These are phyloP conservation scores for Heliothis subflexa DNA, from an alignment of 1,140 invertebrate genomes.

Conservation along the genomic window DNA sequence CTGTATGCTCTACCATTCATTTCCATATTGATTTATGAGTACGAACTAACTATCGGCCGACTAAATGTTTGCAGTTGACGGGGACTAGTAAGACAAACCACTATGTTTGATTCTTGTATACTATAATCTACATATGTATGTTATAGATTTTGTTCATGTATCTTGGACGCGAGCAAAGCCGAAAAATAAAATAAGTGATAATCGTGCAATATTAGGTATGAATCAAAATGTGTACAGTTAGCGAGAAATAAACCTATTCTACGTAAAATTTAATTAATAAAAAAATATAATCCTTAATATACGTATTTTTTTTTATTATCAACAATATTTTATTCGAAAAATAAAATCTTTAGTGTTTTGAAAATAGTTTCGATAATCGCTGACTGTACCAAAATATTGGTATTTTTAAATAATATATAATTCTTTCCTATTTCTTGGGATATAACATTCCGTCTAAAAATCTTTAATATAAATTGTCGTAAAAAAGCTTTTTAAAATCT, in stretches of 20 bases:
- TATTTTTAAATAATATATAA: constrained; percentile 6
- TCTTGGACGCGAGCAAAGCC: constrained; percentile 7
- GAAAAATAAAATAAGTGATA: constrained; percentile 29
- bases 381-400: constrained; percentile 13
- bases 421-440: neutral
- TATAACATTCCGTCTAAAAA: constrained; percentile 1
- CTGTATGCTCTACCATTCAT: no score
- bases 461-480: neutral
- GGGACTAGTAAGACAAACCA: no score
- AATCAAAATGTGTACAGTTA: constrained; percentile 25
- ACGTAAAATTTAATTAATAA: no score
- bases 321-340: no score
- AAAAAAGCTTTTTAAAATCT: no score
- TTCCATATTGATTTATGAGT: no score
- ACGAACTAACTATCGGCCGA: no score
- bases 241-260: neutral
- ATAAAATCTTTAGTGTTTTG: no score
- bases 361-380: neutral
- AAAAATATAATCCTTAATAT: neutral
- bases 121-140: no score
- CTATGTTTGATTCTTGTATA: no score
- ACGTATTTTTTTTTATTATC: neutral
- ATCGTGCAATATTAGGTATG: constrained; percentile 44
- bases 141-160: neutral
- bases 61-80: no score